A percentile compares a stretch with the other conserved stretches of the same genome.
Conservation (phyloP, 2,888 invertebrate genomes). For the Uloborus plumipes region DNA sequence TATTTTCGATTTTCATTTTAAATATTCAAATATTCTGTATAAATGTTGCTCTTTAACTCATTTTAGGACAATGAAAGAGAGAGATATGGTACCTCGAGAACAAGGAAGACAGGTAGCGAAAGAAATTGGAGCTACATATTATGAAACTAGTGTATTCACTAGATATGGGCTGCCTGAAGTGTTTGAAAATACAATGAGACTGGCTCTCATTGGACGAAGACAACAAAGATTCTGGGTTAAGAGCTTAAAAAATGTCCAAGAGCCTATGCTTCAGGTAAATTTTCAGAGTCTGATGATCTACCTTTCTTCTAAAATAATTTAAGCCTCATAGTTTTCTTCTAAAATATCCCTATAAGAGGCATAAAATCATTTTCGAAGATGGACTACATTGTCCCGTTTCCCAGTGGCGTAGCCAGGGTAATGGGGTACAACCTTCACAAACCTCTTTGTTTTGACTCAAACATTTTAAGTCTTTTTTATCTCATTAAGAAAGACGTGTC, state of each 20-base stretch:
- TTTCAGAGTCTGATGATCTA: neutral
- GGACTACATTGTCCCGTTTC: too few species aligned
- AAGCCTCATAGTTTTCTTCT: too few species aligned
- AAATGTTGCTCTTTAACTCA: neutral
- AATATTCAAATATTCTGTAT: neutral
- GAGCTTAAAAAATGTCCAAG: constrained; percentile 88
- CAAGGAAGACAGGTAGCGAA: constrained; percentile 89
- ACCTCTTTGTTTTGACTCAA: too few species aligned
- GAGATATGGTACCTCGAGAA: constrained; percentile 78
- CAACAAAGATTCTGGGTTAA: constrained; percentile 97
- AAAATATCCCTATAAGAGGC: too few species aligned
- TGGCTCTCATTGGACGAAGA: constrained; percentile 88
- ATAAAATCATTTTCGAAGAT: too few species aligned
- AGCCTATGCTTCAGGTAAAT: constrained; percentile 81
- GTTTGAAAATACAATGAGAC: constrained; percentile 92
- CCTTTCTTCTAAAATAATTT: too few species aligned
- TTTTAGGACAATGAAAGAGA: constrained; percentile 90
- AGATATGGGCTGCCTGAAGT: constrained; percentile 93
- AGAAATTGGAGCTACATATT: constrained; percentile 91
- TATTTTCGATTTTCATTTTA: neutral
- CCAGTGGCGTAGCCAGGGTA: too few species aligned
- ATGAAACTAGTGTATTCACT: constrained; percentile 93
- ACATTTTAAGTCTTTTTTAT: too few species aligned
- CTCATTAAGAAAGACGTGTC: too few species aligned
- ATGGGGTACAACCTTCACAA: too few species aligned